These are phyloP conservation scores for Eunapius fragilis DNA, from an alignment of 37 sponge, comb jelly and placozoan genomes.

Conservation along the genomic window DNA sequence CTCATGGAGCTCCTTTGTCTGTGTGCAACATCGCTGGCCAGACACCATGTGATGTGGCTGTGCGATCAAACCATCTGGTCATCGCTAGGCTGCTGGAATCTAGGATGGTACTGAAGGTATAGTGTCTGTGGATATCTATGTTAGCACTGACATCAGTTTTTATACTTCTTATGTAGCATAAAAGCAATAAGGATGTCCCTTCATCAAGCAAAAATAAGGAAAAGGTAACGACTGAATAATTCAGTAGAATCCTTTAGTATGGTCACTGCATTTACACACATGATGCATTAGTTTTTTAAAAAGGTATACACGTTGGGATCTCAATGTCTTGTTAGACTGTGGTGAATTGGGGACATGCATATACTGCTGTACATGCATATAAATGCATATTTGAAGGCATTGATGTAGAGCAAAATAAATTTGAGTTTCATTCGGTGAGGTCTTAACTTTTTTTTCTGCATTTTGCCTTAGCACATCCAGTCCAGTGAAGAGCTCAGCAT, in stretches of 20 bases:
- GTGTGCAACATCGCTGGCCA: conserved; percentile 57
- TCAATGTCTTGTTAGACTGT: no score
- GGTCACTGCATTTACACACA: neutral
- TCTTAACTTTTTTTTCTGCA: neutral
- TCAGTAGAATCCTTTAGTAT: neutral
- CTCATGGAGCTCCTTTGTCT: conserved; percentile 70
- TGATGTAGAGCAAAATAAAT: no score
- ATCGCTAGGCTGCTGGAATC: conserved; percentile 78
- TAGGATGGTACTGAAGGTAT: conserved; percentile 69
- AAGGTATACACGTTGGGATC: no score
- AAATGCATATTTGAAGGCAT: no score
- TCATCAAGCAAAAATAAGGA: neutral
- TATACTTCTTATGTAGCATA: no score
- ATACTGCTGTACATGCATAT: no score
- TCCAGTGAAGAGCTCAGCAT: neutral
- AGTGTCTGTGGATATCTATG: no score
- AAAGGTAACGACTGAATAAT: neutral
- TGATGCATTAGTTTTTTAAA: no score
- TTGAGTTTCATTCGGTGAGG: no score
- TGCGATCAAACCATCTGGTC: conserved; percentile 64
- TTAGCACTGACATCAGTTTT: no score
- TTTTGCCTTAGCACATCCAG: neutral
- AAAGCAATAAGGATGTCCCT: neutral
- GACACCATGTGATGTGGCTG: conserved; percentile 78
- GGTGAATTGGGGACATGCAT: no score